Percentiles rank a stretch among this genome's conserved stretches.
phyloP scores from a whole-genome alignment of 2,888 invertebrate genomes.

The Synanthedon tipuliformis region DNA sequence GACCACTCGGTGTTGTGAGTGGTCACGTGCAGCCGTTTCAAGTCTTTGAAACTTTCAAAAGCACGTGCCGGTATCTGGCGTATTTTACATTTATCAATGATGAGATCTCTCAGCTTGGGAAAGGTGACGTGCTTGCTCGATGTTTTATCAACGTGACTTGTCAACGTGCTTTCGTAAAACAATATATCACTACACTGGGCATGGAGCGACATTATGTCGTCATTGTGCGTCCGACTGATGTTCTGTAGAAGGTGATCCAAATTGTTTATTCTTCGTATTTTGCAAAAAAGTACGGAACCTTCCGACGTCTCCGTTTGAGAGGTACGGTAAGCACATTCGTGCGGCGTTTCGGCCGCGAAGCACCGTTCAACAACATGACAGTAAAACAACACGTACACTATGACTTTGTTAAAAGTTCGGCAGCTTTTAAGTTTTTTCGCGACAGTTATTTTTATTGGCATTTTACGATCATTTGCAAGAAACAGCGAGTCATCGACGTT shows the following conservation, averaged over 20 bases:
- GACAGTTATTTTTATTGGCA: conserved; percentile 58
- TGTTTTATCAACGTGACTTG: conserved; percentile 53
- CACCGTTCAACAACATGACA: conserved; percentile 52
- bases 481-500: conserved; percentile 44
- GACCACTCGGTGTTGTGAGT: conserved; percentile 86
- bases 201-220: conserved; percentile 75
- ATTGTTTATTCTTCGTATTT: conserved; percentile 77
- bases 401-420: conserved; percentile 61
- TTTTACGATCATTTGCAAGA: conserved; percentile 52
- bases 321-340: conserved; percentile 79
- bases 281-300: conserved; percentile 73
- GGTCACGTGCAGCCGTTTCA: conserved; percentile 76
- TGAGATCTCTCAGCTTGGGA: conserved; percentile 75
- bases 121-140: conserved; percentile 69
- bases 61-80: conserved; percentile 78
- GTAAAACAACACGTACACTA: conserved; percentile 66
- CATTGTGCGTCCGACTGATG: conserved; percentile 74
- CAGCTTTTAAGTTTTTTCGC: conserved; percentile 52
- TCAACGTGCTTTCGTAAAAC: conserved; percentile 78
- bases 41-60: conserved; percentile 75
- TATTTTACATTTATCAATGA: conserved; percentile 82
- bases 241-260: conserved; percentile 77
- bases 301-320: conserved; percentile 67
- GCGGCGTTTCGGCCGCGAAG: conserved; percentile 67
- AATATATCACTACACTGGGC: conserved; percentile 81